Conservation (phyloP, 2,113 vertebrate species). For the Patagioenas fasciata region DNA sequence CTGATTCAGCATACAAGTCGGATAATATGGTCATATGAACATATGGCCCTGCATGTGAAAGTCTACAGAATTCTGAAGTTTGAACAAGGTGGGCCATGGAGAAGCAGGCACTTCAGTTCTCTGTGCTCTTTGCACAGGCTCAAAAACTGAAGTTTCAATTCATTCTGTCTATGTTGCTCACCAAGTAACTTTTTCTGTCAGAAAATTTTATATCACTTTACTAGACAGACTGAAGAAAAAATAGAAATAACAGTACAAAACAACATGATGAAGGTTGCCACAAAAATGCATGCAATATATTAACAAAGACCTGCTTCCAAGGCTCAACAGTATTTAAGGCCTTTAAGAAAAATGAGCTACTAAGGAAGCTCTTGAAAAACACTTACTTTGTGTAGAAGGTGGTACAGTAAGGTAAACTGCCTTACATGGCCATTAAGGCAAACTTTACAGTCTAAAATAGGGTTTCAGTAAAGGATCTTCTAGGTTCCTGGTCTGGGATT, state of each 20-base stretch:
- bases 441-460: background rate
- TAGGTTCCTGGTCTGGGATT: background rate
- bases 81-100: background rate
- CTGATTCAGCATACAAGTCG: background rate
- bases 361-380: background rate
- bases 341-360: background rate
- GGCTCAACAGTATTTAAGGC: background rate
- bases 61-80: background rate
- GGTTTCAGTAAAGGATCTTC: background rate
- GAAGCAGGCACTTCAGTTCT: background rate
- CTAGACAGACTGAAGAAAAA: background rate
- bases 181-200: background rate
- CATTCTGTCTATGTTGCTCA: background rate
- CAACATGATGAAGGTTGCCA: background rate
- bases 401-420: background rate
- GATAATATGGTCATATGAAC: background rate
- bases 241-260: background rate
- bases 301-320: background rate
- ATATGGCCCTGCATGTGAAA: background rate
- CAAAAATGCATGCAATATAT: background rate
- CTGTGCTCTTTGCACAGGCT: background rate
- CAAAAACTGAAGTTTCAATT: background rate
- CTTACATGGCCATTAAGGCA: fast-evolving
- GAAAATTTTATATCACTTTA: background rate
- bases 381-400: background rate